Evolutionary conservation across 2,797 vertebrate species (phyloP), one percentile per base, ranked within the genome.

Genomic region (Cossypha niveicapilla): DNA sequence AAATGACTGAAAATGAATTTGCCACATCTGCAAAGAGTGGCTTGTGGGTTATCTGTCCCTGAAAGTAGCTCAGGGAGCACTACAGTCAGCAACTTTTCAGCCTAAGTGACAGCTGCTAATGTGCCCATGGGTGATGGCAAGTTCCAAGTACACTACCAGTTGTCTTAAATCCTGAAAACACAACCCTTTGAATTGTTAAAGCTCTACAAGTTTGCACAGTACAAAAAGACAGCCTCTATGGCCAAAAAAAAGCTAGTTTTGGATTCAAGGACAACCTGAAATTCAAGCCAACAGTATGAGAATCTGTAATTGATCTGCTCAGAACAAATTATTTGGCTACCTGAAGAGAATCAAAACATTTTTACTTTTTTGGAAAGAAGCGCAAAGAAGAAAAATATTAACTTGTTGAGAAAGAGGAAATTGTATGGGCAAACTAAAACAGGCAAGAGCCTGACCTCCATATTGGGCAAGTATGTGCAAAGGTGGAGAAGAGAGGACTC

Each of bases 281-380:
- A 91, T 86, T 90, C 74, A 81, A 93, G 39, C 34, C 84, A 86
- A 71, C n/a, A 51, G 9, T 41, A 56, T 9, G 75, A 51, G 39
- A 73, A 70, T 90, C 42, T 74, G 90, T 68, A 77, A 89, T 71
- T 42, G 86, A 93, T 90, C 86, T 88, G 56, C 70, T 94, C 93
- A 66, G 91, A 94, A 86, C 81, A 93, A 96, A 95, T 92, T 93
- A 93, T 86, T 94, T 96, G 96, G 88, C 94, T 93, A 96, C 95
- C 92, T 96, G 71, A 88, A 93, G 35, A 86, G 53, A 93, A 88
- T 58, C 35, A 78, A 90, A 88, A 28, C 22, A 22, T 56, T 83
- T 68, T 74, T 7, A 10, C 10, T 95, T 70, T 86, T 89, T 74
- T 54, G 7, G 47, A 81, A 88, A 70, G 57, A 68, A 28, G 27